Evolutionary conservation across 92 coral and sea anemone genomes (phyloP).

Genomic region (Galaxea fascicularis): DNA sequence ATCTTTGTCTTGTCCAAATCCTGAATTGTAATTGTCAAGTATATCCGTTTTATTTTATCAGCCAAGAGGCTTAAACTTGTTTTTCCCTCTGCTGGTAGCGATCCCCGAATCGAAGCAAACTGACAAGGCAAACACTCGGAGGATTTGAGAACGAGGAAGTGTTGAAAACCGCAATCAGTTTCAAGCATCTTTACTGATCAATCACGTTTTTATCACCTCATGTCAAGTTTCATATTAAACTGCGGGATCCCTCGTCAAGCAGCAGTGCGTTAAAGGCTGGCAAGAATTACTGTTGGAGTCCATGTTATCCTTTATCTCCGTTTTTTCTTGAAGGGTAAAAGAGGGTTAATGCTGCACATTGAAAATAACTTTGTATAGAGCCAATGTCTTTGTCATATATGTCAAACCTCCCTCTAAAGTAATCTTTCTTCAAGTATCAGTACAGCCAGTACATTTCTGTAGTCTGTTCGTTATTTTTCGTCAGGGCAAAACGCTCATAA

Average conservation of each 20-base stretch:
- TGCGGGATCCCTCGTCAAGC: neutral
- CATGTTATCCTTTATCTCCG: no score
- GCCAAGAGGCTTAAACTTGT: no score
- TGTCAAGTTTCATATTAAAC: conserved; percentile 9
- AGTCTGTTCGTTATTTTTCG: no score
- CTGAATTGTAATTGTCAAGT: neutral
- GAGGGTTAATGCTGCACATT: no score
- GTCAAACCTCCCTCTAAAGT: no score
- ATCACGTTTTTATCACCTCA: neutral
- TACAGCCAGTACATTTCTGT: no score
- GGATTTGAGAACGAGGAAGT: neutral
- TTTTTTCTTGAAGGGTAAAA: no score
- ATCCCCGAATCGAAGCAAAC: neutral
- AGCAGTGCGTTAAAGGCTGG: neutral
- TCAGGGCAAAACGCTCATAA: no score
- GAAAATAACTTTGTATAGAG: no score
- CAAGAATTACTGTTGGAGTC: neutral
- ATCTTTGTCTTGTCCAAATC: neutral
- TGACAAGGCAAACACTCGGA: neutral
- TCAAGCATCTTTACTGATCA: neutral
- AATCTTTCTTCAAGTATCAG: no score
- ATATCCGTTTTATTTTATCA: neutral
- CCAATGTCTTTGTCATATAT: no score
- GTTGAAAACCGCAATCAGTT: conserved; percentile 18
- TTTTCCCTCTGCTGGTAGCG: no score